Conservation (phyloP, 2,113 vertebrate genomes). For the Colistium nudipinnis region DNA sequence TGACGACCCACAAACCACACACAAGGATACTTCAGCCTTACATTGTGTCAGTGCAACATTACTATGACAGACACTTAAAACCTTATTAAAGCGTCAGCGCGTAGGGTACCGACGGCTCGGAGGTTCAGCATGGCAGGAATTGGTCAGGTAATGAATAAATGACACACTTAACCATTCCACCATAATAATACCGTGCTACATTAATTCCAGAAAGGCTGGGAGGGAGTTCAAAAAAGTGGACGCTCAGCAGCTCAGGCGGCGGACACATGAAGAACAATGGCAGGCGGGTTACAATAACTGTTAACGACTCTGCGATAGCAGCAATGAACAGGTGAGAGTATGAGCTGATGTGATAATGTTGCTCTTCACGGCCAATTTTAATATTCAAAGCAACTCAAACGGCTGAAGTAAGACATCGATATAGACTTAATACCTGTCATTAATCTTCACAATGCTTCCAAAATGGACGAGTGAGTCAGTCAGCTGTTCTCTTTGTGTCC, state of each 20-base stretch:
- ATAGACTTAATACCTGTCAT: constrained; percentile 56
- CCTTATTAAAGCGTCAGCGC: constrained; percentile 60
- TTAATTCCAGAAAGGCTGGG: constrained; percentile 40
- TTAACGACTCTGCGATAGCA: constrained; percentile 28
- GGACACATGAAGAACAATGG: constrained; percentile 30
- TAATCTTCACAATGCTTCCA: constrained; percentile 56
- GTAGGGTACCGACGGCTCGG: constrained; percentile 32
- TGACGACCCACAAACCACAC: constrained; percentile 62
- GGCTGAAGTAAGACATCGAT: constrained; percentile 48
- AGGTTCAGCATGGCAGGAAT: constrained; percentile 37
- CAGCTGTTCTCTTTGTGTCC: constrained; percentile 9
- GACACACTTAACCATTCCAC: constrained; percentile 58
- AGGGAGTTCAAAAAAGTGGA: constrained; percentile 45
- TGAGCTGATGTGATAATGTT: constrained; percentile 51
- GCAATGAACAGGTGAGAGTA: constrained; percentile 54
- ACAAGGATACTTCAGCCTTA: constrained; percentile 48
- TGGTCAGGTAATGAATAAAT: constrained; percentile 73
- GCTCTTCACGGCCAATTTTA: constrained; percentile 48
- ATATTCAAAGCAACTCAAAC: constrained; percentile 50
- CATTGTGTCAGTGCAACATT: constrained; percentile 49
- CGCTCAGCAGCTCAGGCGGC: not conserved
- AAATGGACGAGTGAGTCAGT: constrained; percentile 26
- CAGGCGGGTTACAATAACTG: constrained; percentile 30
- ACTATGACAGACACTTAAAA: constrained; percentile 73
- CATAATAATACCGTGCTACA: constrained; percentile 59